phyloP scores from a whole-genome alignment of 37 sponge, comb jelly and placozoan genomes.

The Spongilla lacustris region DNA sequence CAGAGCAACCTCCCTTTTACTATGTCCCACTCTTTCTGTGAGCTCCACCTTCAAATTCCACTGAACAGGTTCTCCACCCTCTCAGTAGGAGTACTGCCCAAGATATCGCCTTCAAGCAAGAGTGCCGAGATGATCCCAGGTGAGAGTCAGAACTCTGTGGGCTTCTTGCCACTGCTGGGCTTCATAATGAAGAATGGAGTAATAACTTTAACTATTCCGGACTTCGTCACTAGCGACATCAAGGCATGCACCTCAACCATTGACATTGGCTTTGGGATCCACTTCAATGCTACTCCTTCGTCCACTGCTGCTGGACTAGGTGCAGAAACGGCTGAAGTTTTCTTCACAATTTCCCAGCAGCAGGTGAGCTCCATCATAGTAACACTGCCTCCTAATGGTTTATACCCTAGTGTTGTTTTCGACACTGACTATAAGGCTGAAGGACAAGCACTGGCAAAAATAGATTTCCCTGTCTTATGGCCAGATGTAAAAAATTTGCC shows the following conservation, averaged over 20 bases:
- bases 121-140: constrained; percentile 25
- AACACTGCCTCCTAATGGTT: constrained; percentile 22
- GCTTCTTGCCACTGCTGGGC: constrained; percentile 51
- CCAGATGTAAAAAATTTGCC: constrained; percentile 25
- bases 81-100: constrained; percentile 37
- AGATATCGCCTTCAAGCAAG: background rate
- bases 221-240: background rate
- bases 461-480: constrained; percentile 44
- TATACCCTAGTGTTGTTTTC: constrained; percentile 48
- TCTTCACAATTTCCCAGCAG: constrained; percentile 62
- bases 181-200: constrained; percentile 40
- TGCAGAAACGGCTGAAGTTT: constrained; percentile 18
- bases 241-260: background rate
- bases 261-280: constrained; percentile 59
- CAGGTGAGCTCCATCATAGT: constrained; percentile 21
- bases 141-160: constrained; percentile 29
- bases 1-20: constrained; percentile 40
- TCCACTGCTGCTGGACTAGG: background rate
- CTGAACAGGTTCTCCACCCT: constrained; percentile 17
- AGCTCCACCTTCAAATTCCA: constrained; percentile 22
- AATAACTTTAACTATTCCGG: constrained; percentile 16
- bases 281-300: background rate
- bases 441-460: background rate
- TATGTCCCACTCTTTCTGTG: constrained; percentile 16
- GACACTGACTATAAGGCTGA: constrained; percentile 9